A percentile compares a stretch with the other conserved stretches of the same genome.
Evolutionary conservation across 2,113 vertebrate species (phyloP).

Genomic region (Austrofundulus limnaeus): DNA sequence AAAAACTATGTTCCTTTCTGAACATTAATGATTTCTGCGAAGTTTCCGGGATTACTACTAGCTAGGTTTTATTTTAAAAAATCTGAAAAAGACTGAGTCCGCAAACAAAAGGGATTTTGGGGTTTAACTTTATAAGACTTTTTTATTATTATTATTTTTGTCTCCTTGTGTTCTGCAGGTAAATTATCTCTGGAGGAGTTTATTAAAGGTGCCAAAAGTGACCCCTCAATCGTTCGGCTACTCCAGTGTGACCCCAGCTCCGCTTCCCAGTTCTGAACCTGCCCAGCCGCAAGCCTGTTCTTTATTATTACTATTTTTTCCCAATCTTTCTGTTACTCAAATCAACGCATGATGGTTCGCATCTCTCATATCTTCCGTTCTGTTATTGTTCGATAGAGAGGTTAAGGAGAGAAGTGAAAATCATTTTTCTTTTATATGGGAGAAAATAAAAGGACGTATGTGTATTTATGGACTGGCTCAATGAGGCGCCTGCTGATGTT

Average conservation of each 20-base stretch:
- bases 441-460: constrained; percentile 47
- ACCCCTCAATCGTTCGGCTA: constrained; percentile 97
- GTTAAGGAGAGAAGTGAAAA: constrained; percentile 39
- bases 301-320: constrained; percentile 2
- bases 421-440: constrained; percentile 41
- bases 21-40: no score
- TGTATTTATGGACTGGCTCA: constrained; percentile 21
- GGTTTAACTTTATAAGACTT: no score
- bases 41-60: no score
- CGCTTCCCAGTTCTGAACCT: constrained; percentile 89
- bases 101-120: no score
- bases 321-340: constrained; percentile 53
- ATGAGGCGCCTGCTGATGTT: constrained; percentile 28
- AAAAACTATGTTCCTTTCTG: no score
- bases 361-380: constrained; percentile 61
- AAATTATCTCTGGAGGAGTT: constrained; percentile 98
- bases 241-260: constrained; percentile 98
- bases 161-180: constrained; percentile 72
- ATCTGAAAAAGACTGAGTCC: no score
- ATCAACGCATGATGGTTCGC: constrained; percentile 81
- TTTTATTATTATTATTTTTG: not conserved
- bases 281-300: constrained; percentile 6
- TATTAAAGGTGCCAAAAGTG: constrained; percentile 98
- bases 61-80: no score
- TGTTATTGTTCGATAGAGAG: constrained; percentile 58